These are phyloP conservation scores for Sebastes matsubarae DNA, from an alignment of 2,797 vertebrate genomes.

Conservation along the genomic window DNA sequence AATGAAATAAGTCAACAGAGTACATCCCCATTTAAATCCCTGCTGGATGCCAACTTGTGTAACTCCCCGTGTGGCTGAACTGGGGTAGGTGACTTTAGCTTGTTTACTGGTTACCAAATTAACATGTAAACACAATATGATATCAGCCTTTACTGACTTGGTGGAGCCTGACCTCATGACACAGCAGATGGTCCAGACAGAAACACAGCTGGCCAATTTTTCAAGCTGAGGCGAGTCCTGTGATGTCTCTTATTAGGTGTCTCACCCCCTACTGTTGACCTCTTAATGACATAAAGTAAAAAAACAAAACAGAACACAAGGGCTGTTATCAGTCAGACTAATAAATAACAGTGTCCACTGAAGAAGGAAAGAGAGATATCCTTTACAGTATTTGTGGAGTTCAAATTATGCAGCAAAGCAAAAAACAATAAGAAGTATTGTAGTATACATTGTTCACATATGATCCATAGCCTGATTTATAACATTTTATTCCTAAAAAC, in stretches of 20 bases:
- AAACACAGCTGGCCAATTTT: conserved; percentile 22
- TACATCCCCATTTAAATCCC: conserved; percentile 56
- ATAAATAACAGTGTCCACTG: neutral
- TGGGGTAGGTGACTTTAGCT: neutral
- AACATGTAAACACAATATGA: conserved; percentile 1
- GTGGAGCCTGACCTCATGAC: conserved; percentile 3
- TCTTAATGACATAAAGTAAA: neutral
- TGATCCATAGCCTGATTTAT: too few species aligned
- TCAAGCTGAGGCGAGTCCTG: conserved; percentile 2
- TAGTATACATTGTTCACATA: too few species aligned
- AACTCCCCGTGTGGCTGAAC: conserved; percentile 25
- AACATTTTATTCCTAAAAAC: too few species aligned
- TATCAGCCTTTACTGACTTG: conserved; percentile 15
- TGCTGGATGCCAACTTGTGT: conserved; percentile 44
- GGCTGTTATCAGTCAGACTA: neutral
- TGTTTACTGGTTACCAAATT: neutral
- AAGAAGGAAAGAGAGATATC: too few species aligned
- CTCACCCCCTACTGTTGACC: neutral
- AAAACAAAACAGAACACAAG: neutral
- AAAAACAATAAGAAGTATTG: neutral
- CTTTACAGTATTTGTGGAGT: neutral
- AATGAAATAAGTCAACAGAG: conserved; percentile 26
- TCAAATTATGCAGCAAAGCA: neutral
- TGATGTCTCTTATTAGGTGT: conserved; percentile 7
- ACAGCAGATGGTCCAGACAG: conserved; percentile 46